phyloP scores from a whole-genome alignment of 1,140 invertebrate species.

The Bicyclus anynana region DNA sequence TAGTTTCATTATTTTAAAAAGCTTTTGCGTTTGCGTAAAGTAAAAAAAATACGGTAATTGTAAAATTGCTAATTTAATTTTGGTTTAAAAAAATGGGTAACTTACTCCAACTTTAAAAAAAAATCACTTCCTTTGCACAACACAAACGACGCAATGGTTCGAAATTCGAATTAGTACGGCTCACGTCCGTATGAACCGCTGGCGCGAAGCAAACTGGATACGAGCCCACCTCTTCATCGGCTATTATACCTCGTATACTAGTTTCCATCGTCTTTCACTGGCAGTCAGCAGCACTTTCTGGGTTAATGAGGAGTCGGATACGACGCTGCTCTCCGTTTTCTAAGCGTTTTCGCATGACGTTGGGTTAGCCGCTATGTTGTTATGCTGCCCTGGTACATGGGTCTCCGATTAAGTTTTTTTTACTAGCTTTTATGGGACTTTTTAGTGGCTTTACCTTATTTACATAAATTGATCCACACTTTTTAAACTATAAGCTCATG shows the following conservation, averaged over 20 bases:
- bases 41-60: too few relatives aligned
- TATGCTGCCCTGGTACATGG: slow-evolving; percentile 43
- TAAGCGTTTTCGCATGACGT: slow-evolving; percentile 60
- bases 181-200: slow-evolving; percentile 38
- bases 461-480: too few relatives aligned
- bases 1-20: background rate
- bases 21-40: too few relatives aligned
- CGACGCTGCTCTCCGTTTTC: slow-evolving; percentile 54
- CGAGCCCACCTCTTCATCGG: slow-evolving; percentile 31
- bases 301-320: slow-evolving; percentile 68
- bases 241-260: slow-evolving; percentile 71
- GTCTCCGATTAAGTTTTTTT: background rate
- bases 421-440: background rate
- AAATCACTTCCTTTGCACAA: slow-evolving; percentile 32
- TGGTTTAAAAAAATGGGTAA: slow-evolving; percentile 1
- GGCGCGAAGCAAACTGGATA: slow-evolving; percentile 47
- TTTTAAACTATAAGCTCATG: too few relatives aligned
- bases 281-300: slow-evolving; percentile 58
- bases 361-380: slow-evolving; percentile 33
- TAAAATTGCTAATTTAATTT: too few relatives aligned
- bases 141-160: slow-evolving; percentile 18
- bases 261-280: slow-evolving; percentile 71
- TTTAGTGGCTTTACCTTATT: too few relatives aligned
- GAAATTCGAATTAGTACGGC: slow-evolving; percentile 22
- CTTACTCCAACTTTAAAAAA: slow-evolving; percentile 32